A percentile compares a stretch with the other conserved stretches of the same genome.
phyloP scores from a whole-genome alignment of 2,113 vertebrate genomes.

The Strigops habroptila region DNA sequence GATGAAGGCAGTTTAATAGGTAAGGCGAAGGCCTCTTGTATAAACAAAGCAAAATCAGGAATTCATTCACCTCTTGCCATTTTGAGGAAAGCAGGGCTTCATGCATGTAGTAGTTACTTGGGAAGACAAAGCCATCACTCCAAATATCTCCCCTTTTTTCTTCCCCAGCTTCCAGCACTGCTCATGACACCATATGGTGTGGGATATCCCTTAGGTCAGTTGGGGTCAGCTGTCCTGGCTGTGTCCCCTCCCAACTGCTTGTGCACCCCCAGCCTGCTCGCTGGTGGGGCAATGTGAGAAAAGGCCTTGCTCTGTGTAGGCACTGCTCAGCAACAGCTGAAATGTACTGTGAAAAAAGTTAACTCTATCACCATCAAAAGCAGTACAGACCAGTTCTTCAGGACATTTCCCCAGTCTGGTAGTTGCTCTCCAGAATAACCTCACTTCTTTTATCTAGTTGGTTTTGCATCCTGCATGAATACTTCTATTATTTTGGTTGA shows the following conservation, averaged over 20 bases:
- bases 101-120: accelerated
- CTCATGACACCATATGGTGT: accelerated
- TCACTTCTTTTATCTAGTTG: not conserved
- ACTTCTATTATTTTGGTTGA: not conserved
- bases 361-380: not conserved
- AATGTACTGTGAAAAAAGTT: not conserved
- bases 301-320: not conserved
- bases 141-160: not conserved
- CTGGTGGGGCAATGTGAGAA: not conserved
- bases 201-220: not conserved
- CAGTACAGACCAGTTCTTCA: not conserved
- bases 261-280: not conserved
- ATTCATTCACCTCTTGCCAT: accelerated
- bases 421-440: not conserved
- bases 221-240: not conserved
- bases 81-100: not conserved
- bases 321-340: not conserved
- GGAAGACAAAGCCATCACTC: accelerated
- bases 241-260: accelerated
- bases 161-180: not conserved
- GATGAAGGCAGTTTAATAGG: not conserved
- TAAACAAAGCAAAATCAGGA: not conserved
- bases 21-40: accelerated
- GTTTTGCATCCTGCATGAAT: not conserved
- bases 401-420: not conserved